Base-by-base conservation (phyloP, 2,113 vertebrate species). In the Lates calcarifer region DNA sequence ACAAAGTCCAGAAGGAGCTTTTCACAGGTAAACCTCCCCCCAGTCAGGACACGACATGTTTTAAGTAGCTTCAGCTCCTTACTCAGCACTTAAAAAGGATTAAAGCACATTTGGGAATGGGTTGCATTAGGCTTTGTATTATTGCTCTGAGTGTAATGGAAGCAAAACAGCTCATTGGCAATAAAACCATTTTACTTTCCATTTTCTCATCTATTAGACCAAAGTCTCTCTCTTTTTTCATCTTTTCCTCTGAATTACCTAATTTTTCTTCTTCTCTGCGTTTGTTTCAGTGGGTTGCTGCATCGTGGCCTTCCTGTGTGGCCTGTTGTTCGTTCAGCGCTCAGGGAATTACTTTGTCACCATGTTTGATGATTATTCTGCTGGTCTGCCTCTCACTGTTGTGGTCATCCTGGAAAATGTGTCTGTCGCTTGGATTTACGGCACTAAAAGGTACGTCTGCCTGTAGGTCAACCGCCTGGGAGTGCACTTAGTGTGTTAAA, bases 301-400 rank as follows among this genome's bases (percentile, higher is more conserved):
- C 93, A 95, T 98, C 86, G 93, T 97, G 11, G 98, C 98, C 74
- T 99, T 99, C 72, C 6, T 98, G 13, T 96, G 97, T 76, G 98
- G 98, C 66, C 94, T 99, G 86, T 92, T 99, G 92, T 99, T 99
- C 22, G 98, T 99, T 89, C 98, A 99, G 90, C 97, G 96, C 49
- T 99, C 98, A 0, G 98, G 98, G 41, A 99, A 99, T 84, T 99
- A 99, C 92, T 99, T 97, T 85, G 98, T 99, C 94, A 97, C 96
- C 88, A 99, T 99, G 98, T 99, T 99, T 70, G 98, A 99, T 0
- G 98, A 99, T 87, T 99, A 99, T 84, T 99, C 98, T 0, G 98
- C 98, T 39, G 99, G 98, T 0, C 90, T 99, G 89, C 98, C 98
- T 0, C 98, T 99, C 91, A 99, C 97, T 0, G 91, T 99, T 0